phyloP scores from a whole-genome alignment of 2,888 invertebrate species.

The Aradus depressus region DNA sequence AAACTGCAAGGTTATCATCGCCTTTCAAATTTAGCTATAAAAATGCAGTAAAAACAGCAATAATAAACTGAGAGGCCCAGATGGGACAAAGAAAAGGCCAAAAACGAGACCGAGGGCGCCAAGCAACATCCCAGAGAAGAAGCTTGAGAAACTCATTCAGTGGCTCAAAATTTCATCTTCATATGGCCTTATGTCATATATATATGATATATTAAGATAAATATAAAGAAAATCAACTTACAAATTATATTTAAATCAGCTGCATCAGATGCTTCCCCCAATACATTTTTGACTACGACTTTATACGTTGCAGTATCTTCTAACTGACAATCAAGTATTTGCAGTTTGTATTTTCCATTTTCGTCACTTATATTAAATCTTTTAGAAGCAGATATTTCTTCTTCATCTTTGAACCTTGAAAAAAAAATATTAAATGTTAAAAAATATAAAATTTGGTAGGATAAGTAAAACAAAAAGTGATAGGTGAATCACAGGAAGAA shows the following conservation, averaged over 20 bases:
- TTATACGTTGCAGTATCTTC: slow-evolving; percentile 72
- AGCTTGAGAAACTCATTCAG: too few species aligned
- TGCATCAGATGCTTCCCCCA: slow-evolving; percentile 55
- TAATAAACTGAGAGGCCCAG: too few species aligned
- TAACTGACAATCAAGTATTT: slow-evolving; percentile 54
- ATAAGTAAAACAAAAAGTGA: neutral
- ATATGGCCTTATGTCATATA: too few species aligned
- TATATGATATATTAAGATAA: neutral
- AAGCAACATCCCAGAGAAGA: too few species aligned
- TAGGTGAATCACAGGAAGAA: too few species aligned
- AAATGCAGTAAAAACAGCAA: too few species aligned
- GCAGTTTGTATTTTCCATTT: slow-evolving; percentile 60
- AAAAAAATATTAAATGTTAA: slow-evolving; percentile 2
- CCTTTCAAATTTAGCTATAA: too few species aligned
- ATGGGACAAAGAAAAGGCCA: too few species aligned
- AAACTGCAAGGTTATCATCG: too few species aligned
- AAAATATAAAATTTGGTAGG: neutral
- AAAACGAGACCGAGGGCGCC: too few species aligned
- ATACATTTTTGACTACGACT: slow-evolving; percentile 67
- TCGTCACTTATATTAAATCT: slow-evolving; percentile 51
- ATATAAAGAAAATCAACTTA: too few species aligned
- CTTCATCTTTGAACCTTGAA: slow-evolving; percentile 52
- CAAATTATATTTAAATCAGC: slow-evolving; percentile 48
- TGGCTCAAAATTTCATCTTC: too few species aligned
- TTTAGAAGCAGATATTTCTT: slow-evolving; percentile 54